Percentiles rank a stretch among this genome's conserved stretches.
phyloP scores from a whole-genome alignment of 1,140 invertebrate genomes.

The Arctopsyche grandis region DNA sequence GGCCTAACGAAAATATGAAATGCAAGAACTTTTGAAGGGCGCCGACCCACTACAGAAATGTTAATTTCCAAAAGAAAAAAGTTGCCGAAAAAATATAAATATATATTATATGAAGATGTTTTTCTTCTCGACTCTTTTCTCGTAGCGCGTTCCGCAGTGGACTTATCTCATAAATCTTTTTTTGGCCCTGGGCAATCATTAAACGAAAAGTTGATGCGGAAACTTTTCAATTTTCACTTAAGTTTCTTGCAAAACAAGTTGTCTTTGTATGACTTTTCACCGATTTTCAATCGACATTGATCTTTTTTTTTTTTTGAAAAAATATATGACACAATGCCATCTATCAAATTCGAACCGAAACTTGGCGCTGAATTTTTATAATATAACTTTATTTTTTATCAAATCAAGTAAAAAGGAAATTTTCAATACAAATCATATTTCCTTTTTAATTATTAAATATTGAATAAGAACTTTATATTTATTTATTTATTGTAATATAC shows the following conservation, averaged over 20 bases:
- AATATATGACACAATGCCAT: no score
- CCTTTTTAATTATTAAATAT: no score
- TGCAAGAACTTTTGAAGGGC: constrained; percentile 31
- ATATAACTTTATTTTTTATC: no score
- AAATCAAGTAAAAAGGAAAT: no score
- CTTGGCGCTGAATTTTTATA: no score
- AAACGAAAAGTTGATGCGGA: constrained; percentile 28
- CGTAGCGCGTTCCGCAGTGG: not conserved
- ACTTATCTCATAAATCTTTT: constrained; percentile 37
- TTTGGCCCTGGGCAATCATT: constrained; percentile 24
- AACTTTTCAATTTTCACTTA: constrained; percentile 31
- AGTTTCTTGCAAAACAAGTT: constrained; percentile 25
- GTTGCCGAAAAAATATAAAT: constrained; percentile 9
- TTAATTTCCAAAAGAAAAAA: constrained; percentile 5
- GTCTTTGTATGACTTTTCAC: not conserved
- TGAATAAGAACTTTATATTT: no score
- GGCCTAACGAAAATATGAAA: constrained; percentile 19
- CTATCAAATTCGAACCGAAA: no score
- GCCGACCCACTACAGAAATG: constrained; percentile 8
- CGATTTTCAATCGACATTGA: no score
- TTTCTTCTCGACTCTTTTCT: constrained; percentile 6
- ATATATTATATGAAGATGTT: constrained; percentile 30
- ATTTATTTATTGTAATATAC: no score
- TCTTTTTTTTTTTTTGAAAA: no score
- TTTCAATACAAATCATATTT: no score